Evolutionary conservation across 2,113 vertebrate species (phyloP).

Genomic region (Catagonus wagneri): DNA sequence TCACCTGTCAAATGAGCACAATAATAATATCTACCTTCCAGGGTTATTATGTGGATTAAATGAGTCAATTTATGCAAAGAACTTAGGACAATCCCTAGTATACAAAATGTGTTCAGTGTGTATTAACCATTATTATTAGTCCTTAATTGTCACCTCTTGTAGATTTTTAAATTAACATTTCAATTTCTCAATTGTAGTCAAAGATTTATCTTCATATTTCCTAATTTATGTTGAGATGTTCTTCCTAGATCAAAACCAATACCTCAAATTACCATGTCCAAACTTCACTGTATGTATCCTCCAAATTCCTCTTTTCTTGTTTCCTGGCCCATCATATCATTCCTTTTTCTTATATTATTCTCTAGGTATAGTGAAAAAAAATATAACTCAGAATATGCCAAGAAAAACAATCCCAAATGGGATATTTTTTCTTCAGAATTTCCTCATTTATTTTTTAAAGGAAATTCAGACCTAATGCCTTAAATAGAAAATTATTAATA

Average conservation of each 20-base stretch:
- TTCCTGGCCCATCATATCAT: background rate
- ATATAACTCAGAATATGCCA: background rate
- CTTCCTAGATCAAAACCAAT: background rate
- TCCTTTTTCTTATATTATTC: background rate
- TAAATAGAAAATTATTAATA: background rate
- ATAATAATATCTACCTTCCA: background rate
- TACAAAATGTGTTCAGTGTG: background rate
- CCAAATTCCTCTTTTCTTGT: background rate
- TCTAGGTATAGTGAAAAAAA: background rate
- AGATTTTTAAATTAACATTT: conserved; percentile 13
- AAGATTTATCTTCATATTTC: conserved; percentile 21
- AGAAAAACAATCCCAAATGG: background rate
- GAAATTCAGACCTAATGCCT: background rate
- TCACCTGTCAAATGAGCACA: background rate
- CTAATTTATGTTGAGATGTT: background rate
- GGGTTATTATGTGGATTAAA: background rate
- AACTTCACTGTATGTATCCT: background rate
- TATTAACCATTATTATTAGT: background rate
- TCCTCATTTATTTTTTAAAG: conserved; percentile 9
- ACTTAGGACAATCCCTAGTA: background rate
- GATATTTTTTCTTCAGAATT: background rate
- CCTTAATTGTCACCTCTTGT: background rate
- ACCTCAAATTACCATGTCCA: background rate
- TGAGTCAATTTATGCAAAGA: background rate
- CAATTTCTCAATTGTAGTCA: conserved; percentile 18